These are phyloP conservation scores for Drosophila lacicola DNA, from an alignment of 2,888 invertebrate genomes.

Conservation along the genomic window DNA sequence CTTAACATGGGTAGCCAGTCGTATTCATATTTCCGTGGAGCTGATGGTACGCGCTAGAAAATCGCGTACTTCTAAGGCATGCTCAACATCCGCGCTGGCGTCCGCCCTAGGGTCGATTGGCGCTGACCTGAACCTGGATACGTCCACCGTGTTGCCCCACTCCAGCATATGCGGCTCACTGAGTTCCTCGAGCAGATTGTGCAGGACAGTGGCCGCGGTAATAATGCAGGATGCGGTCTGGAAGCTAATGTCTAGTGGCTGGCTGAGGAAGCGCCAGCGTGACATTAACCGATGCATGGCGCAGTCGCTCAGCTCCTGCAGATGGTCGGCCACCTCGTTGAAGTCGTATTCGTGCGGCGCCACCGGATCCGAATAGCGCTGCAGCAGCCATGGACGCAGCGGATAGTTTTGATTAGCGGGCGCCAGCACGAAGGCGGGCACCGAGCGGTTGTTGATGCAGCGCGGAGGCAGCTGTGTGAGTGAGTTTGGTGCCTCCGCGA, in stretches of 20 bases:
- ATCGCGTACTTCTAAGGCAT: constrained; percentile 65
- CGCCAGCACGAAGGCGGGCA: constrained; percentile 78
- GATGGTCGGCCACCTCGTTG: constrained; percentile 81
- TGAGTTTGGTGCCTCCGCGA: constrained; percentile 67
- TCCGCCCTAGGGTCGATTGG: constrained; percentile 7
- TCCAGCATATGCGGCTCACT: constrained; percentile 78
- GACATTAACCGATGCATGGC: constrained; percentile 82
- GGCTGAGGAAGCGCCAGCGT: constrained; percentile 82
- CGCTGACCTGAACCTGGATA: constrained; percentile 49
- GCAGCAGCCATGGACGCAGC: constrained; percentile 81
- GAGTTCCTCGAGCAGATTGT: constrained; percentile 82
- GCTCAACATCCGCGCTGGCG: constrained; percentile 10
- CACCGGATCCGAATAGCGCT: constrained; percentile 73
- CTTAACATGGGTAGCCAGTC: not conserved
- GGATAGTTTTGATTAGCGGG: constrained; percentile 76
- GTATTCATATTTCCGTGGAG: constrained; percentile 72
- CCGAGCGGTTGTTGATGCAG: constrained; percentile 58
- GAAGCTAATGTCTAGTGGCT: constrained; percentile 78
- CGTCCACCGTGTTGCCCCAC: constrained; percentile 76
- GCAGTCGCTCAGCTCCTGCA: constrained; percentile 78
- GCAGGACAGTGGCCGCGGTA: constrained; percentile 81
- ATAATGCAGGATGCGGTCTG: constrained; percentile 81
- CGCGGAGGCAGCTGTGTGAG: constrained; percentile 60
- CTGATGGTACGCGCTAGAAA: constrained; percentile 76
- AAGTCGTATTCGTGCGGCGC: constrained; percentile 80